phyloP scores from a whole-genome alignment of 2,888 invertebrate genomes.

The Sepiola atlantica region DNA sequence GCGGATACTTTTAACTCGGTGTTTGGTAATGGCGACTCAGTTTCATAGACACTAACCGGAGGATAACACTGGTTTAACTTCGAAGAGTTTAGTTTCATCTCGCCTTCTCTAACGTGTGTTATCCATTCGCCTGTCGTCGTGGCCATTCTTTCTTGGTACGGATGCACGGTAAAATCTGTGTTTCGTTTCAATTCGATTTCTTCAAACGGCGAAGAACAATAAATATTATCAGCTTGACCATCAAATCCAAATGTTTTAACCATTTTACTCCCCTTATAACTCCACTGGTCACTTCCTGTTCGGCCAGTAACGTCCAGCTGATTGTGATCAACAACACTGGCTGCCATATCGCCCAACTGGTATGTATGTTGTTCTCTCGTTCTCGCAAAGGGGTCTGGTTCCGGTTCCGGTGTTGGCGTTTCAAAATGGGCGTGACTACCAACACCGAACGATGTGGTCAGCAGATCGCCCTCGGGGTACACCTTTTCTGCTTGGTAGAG shows the following conservation, averaged over 20 bases:
- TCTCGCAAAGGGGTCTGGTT: neutral
- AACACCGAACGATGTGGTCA: neutral
- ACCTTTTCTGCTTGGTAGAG: neutral
- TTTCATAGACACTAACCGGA: neutral
- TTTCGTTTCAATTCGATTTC: neutral
- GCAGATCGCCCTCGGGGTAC: neutral
- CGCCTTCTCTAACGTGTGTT: neutral
- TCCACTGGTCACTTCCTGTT: neutral
- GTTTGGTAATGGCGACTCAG: neutral
- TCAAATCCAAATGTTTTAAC: neutral
- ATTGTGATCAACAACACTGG: neutral
- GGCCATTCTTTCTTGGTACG: neutral
- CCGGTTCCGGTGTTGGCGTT: neutral
- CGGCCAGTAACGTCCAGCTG: neutral
- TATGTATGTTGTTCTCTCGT: neutral
- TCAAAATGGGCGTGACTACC: neutral
- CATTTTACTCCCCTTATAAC: neutral
- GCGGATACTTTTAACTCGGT: neutral
- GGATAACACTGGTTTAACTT: neutral
- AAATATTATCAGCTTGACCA: neutral
- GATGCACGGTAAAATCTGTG: neutral
- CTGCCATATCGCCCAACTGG: neutral
- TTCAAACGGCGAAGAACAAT: neutral
- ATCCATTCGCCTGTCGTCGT: neutral
- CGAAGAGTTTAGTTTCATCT: neutral